Percentiles rank a stretch among this genome's conserved stretches.
These are phyloP conservation scores for Zaprionus inermis DNA, from an alignment of 1,140 invertebrate species.

Conservation along the genomic window DNA sequence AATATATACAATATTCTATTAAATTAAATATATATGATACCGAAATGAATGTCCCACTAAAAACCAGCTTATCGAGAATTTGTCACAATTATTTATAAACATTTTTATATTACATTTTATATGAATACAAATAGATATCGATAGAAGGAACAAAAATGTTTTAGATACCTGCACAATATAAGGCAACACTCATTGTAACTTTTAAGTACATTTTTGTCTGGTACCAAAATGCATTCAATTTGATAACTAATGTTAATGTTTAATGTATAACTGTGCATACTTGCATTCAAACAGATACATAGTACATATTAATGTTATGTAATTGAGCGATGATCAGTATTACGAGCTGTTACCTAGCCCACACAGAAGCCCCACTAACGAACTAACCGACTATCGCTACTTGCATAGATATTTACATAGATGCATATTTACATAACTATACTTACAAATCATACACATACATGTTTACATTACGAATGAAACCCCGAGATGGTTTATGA, in stretches of 20 bases:
- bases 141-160: slow-evolving; percentile 14
- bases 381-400: slow-evolving; percentile 35
- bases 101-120: slow-evolving; percentile 75
- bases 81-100: slow-evolving; percentile 64
- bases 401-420: slow-evolving; percentile 45
- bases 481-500: slow-evolving; percentile 20
- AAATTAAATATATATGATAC: slow-evolving; percentile 27
- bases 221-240: slow-evolving; percentile 75
- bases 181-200: slow-evolving; percentile 59
- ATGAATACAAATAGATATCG: slow-evolving; percentile 24
- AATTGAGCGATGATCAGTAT: slow-evolving; percentile 17
- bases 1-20: slow-evolving; percentile 1
- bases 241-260: slow-evolving; percentile 67
- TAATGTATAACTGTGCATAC: slow-evolving; percentile 39
- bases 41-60: slow-evolving; percentile 60
- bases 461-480: slow-evolving; percentile 19
- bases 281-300: slow-evolving; percentile 8
- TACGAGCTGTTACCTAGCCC: slow-evolving; percentile 48
- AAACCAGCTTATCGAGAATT: slow-evolving; percentile 45
- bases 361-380: slow-evolving; percentile 40
- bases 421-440: slow-evolving; percentile 40
- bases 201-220: slow-evolving; percentile 64
- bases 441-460: slow-evolving; percentile 11
- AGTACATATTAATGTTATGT: slow-evolving; percentile 12
- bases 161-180: slow-evolving; percentile 42